Percentiles rank a stretch among this genome's conserved stretches.
phyloP scores from a whole-genome alignment of 53 echinoderm and acorn worm genomes.

The Apostichopus leukothele region DNA sequence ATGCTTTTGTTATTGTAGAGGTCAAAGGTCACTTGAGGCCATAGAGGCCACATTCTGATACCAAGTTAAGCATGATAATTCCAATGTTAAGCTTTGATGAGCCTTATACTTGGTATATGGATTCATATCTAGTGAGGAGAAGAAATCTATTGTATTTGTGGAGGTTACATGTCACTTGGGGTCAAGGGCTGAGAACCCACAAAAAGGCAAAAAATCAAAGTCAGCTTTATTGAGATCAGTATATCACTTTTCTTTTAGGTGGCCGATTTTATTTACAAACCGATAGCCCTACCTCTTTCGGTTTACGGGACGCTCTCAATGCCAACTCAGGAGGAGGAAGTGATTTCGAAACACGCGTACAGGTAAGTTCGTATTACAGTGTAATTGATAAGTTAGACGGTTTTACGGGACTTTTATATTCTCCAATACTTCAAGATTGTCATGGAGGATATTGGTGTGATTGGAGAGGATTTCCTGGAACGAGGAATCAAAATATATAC shows the following conservation, averaged over 20 bases:
- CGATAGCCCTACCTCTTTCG: not conserved
- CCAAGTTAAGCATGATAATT: not conserved
- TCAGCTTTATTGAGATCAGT: not conserved
- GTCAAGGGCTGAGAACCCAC: too few species aligned
- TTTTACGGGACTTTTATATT: too few species aligned
- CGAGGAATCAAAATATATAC: too few species aligned
- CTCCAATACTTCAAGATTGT: too few species aligned
- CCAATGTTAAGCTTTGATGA: not conserved
- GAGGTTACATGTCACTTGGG: too few species aligned
- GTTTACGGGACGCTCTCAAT: conserved; percentile 10
- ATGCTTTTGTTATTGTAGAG: too few species aligned
- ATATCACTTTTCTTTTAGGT: not conserved
- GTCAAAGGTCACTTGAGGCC: too few species aligned
- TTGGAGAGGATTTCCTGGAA: too few species aligned
- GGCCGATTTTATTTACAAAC: conserved; percentile 21
- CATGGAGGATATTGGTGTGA: too few species aligned
- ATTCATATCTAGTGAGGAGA: not conserved
- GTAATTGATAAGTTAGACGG: not conserved
- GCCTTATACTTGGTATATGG: not conserved
- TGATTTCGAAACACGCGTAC: not conserved
- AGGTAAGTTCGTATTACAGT: not conserved
- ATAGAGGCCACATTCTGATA: too few species aligned
- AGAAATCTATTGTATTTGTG: not conserved
- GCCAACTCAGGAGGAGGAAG: not conserved
- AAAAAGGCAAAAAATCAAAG: not conserved